A percentile compares a stretch with the other conserved stretches of the same genome.
Conservation (phyloP, 1,140 invertebrate species). For the Drosophila nigrodunni region DNA sequence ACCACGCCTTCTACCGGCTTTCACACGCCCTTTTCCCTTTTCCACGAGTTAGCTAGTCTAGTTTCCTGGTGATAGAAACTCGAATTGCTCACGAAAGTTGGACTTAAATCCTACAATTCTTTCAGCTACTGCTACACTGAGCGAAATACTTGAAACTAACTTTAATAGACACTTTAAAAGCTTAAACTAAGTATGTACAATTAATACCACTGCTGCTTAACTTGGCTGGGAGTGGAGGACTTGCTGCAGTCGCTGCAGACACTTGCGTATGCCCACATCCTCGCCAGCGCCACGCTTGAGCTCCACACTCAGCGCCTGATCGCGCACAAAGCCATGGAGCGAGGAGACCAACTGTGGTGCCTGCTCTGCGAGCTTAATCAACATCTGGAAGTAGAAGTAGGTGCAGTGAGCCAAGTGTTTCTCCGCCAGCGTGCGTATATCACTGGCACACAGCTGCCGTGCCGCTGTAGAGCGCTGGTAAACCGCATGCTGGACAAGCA, state of each 20-base stretch:
- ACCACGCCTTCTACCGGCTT: no score
- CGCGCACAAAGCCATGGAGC: constrained; percentile 51
- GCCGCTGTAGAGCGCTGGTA: constrained; percentile 40
- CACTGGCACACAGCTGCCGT: constrained; percentile 34
- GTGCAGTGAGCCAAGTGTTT: constrained; percentile 82
- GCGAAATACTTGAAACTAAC: no score
- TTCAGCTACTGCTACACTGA: no score
- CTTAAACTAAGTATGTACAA: background rate
- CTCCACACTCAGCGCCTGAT: constrained; percentile 69
- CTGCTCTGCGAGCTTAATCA: constrained; percentile 70
- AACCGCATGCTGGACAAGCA: constrained; percentile 28
- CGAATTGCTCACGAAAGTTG: no score
- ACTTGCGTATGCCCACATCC: constrained; percentile 79
- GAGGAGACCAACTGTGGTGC: constrained; percentile 42
- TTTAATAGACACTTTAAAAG: background rate
- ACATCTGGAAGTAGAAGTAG: constrained; percentile 79
- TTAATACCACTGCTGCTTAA: background rate
- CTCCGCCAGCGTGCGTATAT: constrained; percentile 65
- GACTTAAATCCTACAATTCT: no score
- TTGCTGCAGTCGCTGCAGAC: constrained; percentile 62
- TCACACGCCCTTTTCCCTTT: no score
- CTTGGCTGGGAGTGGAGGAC: constrained; percentile 11
- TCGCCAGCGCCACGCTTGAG: constrained; percentile 79
- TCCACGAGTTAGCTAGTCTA: no score
- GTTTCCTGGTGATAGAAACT: no score